Percentiles rank a stretch among this genome's conserved stretches.
phyloP scores from a whole-genome alignment of 1,140 invertebrate species.

The Aphis gossypii region DNA sequence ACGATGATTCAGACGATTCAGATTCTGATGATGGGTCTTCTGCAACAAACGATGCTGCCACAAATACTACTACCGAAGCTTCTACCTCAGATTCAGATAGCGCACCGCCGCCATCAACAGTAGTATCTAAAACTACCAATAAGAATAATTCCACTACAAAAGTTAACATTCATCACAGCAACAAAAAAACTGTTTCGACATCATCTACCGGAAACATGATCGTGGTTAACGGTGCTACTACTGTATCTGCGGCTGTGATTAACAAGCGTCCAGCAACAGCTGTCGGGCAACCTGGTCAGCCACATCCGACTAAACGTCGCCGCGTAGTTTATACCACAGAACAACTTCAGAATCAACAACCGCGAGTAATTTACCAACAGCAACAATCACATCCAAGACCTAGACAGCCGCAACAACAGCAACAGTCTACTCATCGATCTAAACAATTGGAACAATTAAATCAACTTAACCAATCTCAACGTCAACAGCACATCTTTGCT shows the following conservation, averaged over 20 bases:
- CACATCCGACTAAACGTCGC: conserved; percentile 4
- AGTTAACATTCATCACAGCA: not conserved
- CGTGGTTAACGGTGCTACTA: not conserved
- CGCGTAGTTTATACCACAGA: not conserved
- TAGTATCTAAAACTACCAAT: not conserved
- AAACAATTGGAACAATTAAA: not conserved
- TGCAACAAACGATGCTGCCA: not conserved
- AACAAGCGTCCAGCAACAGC: not conserved
- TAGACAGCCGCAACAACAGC: not conserved
- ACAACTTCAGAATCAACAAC: not conserved
- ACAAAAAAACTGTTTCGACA: not conserved
- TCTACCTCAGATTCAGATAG: conserved; percentile 27
- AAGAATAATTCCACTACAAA: conserved; percentile 5
- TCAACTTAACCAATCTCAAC: not conserved
- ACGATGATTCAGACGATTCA: not conserved
- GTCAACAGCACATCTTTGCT: not conserved
- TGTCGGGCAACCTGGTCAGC: not conserved
- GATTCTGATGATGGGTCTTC: conserved; percentile 15
- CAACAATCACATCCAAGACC: not conserved
- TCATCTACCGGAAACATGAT: not conserved
- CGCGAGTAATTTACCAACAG: not conserved
- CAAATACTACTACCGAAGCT: not conserved
- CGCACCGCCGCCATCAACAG: too few relatives aligned
- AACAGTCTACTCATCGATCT: not conserved
- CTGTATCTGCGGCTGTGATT: not conserved